A percentile compares a stretch with the other conserved stretches of the same genome.
Evolutionary conservation across 1,140 invertebrate species (phyloP).

Genomic region (Onthophagus taurus): DNA sequence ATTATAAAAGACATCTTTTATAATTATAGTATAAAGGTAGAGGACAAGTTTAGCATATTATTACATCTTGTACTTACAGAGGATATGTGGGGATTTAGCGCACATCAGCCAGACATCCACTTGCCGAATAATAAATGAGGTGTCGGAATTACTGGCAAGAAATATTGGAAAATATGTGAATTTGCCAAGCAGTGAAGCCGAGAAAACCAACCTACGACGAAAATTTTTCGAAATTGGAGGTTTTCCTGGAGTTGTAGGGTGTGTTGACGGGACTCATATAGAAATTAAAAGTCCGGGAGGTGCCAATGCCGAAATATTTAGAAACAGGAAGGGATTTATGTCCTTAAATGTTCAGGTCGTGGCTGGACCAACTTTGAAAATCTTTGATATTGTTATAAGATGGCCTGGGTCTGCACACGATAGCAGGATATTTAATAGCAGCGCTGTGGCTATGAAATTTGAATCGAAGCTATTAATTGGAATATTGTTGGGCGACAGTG

Average conservation of each 20-base stretch:
- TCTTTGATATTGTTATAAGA: conserved; percentile 7
- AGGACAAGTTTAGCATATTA: no score
- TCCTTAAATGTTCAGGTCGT: conserved; percentile 11
- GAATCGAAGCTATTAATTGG: neutral
- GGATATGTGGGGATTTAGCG: no score
- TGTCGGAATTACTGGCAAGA: conserved; percentile 2
- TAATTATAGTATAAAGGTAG: no score
- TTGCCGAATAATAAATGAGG: no score
- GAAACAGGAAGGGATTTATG: conserved; percentile 8
- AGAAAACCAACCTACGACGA: neutral
- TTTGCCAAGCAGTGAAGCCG: neutral
- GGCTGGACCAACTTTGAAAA: neutral
- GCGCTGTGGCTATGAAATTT: conserved; percentile 2
- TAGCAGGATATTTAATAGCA: conserved; percentile 9
- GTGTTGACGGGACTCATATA: conserved; percentile 6
- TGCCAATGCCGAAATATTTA: conserved; percentile 6
- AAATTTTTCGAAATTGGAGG: conserved; percentile 2
- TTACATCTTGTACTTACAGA: no score
- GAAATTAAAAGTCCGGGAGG: conserved; percentile 9
- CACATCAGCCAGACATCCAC: no score
- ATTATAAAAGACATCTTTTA: no score
- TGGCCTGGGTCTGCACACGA: conserved; percentile 11
- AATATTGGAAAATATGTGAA: conserved; percentile 2
- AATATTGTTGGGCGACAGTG: conserved; percentile 3
- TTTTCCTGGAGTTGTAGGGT: conserved; percentile 9